Evolutionary conservation across 2,797 vertebrate species (phyloP).

Genomic region (Diceros bicornis): DNA sequence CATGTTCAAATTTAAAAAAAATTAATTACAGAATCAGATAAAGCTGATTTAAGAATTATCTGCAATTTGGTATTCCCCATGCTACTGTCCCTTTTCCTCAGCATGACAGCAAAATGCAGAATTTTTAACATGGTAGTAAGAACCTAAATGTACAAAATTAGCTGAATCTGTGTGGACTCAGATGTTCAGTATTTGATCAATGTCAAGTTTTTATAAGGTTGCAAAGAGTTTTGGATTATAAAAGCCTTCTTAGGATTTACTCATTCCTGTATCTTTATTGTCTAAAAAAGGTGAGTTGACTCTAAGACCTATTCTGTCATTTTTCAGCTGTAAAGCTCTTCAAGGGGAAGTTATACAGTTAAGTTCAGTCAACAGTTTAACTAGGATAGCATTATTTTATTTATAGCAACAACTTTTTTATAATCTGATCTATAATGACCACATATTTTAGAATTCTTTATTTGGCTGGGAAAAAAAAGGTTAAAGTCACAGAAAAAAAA

Average conservation of each 20-base stretch:
- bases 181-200: not conserved
- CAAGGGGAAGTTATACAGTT: not conserved
- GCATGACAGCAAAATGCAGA: not conserved
- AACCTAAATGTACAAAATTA: slow-evolving; percentile 28
- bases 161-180: not conserved
- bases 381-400: slow-evolving; percentile 20
- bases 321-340: slow-evolving; percentile 43
- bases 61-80: not conserved
- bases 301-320: not conserved
- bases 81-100: not conserved
- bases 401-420: slow-evolving; percentile 36
- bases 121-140: not conserved
- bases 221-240: not conserved
- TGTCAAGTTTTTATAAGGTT: not conserved
- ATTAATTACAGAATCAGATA: slow-evolving; percentile 35
- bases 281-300: not conserved
- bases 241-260: slow-evolving; percentile 53
- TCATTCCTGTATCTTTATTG: not conserved
- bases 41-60: slow-evolving; percentile 42
- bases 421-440: slow-evolving; percentile 11
- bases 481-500: not conserved
- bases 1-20: slow-evolving; percentile 37
- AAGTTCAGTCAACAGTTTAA: slow-evolving; percentile 17
- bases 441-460: slow-evolving; percentile 29
- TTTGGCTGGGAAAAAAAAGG: not conserved